Evolutionary conservation across 2,113 vertebrate species (phyloP).

Genomic region (Motacilla tschutschensis): DNA sequence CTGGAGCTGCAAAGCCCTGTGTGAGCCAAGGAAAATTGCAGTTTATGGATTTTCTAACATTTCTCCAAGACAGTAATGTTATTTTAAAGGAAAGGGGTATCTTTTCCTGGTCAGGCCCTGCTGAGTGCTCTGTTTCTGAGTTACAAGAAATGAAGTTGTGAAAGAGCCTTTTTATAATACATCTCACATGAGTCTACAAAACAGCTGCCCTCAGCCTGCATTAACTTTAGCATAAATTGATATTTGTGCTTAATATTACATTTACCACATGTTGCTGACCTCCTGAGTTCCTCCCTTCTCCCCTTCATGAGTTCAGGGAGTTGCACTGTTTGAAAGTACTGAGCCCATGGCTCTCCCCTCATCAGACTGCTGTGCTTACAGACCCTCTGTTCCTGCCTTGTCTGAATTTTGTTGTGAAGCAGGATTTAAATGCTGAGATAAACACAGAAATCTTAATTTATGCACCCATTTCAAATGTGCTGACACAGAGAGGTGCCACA

Average conservation of each 20-base stretch:
- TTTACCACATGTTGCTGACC: background rate
- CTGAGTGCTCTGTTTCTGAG: background rate
- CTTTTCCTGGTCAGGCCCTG: background rate
- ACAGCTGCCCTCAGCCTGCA: background rate
- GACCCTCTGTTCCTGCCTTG: fast-evolving
- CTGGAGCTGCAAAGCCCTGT: background rate
- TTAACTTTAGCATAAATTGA: background rate
- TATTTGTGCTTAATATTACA: background rate
- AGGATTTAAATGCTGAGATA: background rate
- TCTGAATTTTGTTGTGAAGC: background rate
- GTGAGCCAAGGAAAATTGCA: background rate
- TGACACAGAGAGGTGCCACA: background rate
- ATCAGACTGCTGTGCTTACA: background rate
- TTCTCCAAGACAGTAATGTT: background rate
- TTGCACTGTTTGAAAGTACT: background rate
- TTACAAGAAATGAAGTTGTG: background rate
- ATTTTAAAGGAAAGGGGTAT: background rate
- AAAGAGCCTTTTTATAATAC: background rate
- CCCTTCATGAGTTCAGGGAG: background rate
- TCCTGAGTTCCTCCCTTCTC: background rate
- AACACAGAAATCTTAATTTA: background rate
- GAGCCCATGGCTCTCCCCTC: background rate
- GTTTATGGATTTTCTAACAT: background rate
- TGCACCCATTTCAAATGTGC: background rate
- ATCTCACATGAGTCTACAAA: background rate